phyloP scores from a whole-genome alignment of 2,888 invertebrate genomes.

The Eupsilia transversa region DNA sequence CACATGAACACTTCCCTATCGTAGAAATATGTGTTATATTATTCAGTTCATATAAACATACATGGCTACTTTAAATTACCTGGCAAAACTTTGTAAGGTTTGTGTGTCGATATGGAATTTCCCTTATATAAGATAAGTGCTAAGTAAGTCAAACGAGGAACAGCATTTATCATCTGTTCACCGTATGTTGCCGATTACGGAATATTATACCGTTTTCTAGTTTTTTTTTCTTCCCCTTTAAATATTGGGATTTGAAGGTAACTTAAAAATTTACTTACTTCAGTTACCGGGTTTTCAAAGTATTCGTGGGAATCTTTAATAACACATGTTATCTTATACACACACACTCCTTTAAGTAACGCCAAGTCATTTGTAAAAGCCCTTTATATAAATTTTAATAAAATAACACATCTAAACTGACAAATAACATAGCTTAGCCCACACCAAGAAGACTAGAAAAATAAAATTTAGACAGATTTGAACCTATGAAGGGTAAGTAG shows the following conservation, averaged over 20 bases:
- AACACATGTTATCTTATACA: not conserved
- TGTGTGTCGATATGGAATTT: not conserved
- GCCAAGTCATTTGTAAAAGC: constrained; percentile 36
- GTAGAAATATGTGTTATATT: constrained; percentile 51
- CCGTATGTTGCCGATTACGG: not conserved
- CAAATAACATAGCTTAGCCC: constrained; percentile 42
- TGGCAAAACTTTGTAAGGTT: constrained; percentile 30
- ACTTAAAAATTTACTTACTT: not conserved
- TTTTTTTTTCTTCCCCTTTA: not conserved
- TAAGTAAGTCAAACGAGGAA: not conserved
- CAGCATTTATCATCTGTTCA: not conserved
- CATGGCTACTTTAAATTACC: constrained; percentile 25
- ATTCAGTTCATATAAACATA: constrained; percentile 45
- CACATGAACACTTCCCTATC: constrained; percentile 53
- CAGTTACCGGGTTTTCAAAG: not conserved
- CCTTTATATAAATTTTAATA: constrained; percentile 36
- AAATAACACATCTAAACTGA: constrained; percentile 51
- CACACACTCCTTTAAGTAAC: constrained; percentile 7
- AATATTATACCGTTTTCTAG: not conserved
- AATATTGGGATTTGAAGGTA: not conserved
- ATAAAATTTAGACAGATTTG: constrained; percentile 18
- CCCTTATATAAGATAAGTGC: not conserved
- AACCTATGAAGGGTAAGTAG: constrained; percentile 36
- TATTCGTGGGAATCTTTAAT: not conserved
- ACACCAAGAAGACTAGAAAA: constrained; percentile 43